These are phyloP conservation scores for Papilio helenus DNA, from an alignment of 1,140 invertebrate species.

Conservation along the genomic window DNA sequence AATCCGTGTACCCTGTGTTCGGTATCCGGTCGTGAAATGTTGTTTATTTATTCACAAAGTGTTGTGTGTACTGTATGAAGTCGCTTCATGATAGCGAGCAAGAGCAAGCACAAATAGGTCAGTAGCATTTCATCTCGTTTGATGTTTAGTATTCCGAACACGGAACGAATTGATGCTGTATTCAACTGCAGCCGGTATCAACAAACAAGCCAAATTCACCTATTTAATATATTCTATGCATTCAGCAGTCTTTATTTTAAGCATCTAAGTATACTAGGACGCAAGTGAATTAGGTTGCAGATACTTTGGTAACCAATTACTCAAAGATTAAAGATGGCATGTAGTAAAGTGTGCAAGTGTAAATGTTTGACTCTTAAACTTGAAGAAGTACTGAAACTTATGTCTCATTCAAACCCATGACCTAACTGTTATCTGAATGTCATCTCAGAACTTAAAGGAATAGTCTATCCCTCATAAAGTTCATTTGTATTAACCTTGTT, in stretches of 20 bases:
- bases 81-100: slow-evolving; percentile 14
- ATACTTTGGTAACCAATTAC: not conserved
- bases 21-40: not conserved
- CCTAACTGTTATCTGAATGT: too few relatives aligned
- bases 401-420: too few relatives aligned
- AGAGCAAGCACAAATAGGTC: slow-evolving; percentile 29
- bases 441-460: not conserved
- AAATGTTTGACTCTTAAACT: too few relatives aligned
- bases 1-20: not conserved
- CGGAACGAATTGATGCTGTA: slow-evolving; percentile 31
- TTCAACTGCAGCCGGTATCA: slow-evolving; percentile 31
- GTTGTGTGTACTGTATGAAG: slow-evolving; percentile 29
- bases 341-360: too few relatives aligned
- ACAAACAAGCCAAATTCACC: slow-evolving; percentile 10
- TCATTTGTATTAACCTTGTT: not conserved
- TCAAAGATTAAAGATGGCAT: too few relatives aligned
- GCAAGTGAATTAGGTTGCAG: not conserved
- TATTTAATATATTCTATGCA: not conserved
- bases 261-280: not conserved
- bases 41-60: slow-evolving; percentile 26
- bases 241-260: not conserved
- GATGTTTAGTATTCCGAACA: slow-evolving; percentile 38
- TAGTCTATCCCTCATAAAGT: not conserved
- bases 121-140: slow-evolving; percentile 27
- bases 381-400: too few relatives aligned